Percentiles rank a stretch among this genome's conserved stretches.
Conservation (phyloP, 2,888 invertebrate genomes). For the Polia nebulosa region DNA sequence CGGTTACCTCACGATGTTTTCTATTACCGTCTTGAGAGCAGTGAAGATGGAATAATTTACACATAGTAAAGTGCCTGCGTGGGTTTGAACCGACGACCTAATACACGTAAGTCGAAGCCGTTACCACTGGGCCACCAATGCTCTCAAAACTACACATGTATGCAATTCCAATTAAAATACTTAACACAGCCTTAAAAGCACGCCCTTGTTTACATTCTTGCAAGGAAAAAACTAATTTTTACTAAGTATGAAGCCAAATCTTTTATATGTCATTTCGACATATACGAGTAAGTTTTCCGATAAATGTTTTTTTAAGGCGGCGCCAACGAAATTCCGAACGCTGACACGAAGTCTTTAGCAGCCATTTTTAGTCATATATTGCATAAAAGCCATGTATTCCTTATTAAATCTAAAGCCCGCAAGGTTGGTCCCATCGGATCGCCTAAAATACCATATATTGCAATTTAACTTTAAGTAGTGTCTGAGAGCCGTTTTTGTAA, state of each 20-base stretch:
- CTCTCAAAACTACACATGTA: not conserved
- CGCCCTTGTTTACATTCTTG: constrained; percentile 20
- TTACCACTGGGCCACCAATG: too few relatives aligned
- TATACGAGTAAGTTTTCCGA: constrained; percentile 20
- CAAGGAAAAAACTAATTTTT: constrained; percentile 1
- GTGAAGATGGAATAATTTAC: too few relatives aligned
- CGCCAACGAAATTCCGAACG: constrained; percentile 45
- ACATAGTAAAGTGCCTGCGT: too few relatives aligned
- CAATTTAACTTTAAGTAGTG: not conserved
- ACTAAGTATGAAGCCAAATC: constrained; percentile 1
- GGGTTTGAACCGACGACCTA: too few relatives aligned
- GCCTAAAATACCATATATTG: constrained; percentile 33
- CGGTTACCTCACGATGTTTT: too few relatives aligned
- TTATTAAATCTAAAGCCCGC: constrained; percentile 29
- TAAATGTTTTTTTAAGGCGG: constrained; percentile 30
- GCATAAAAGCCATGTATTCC: constrained; percentile 19
- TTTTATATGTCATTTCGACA: constrained; percentile 21
- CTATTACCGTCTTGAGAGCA: too few relatives aligned
- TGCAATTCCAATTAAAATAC: constrained; percentile 30
- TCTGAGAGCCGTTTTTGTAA: constrained; percentile 22
- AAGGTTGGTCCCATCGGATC: constrained; percentile 21
- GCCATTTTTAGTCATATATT: constrained; percentile 37
- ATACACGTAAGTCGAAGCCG: too few relatives aligned
- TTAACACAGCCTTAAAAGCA: constrained; percentile 25
- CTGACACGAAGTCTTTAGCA: not conserved